Conservation (phyloP, 2,113 vertebrate genomes). For the Uria lomvia region DNA sequence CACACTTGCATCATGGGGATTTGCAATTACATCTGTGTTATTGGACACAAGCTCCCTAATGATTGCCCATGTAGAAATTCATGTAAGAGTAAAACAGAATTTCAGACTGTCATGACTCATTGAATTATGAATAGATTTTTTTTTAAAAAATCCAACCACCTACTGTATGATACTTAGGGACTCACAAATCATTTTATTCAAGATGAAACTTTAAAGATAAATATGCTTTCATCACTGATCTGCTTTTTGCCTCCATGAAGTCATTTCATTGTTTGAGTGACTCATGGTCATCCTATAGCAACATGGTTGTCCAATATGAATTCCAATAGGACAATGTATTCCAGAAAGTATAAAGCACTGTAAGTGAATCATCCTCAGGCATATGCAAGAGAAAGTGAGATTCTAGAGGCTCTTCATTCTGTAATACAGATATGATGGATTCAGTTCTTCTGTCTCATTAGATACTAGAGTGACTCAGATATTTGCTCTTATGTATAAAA, state of each 20-base stretch:
- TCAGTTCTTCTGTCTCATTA: neutral
- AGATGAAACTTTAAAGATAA: neutral
- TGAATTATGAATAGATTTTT: neutral
- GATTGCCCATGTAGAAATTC: neutral
- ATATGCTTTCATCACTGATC: neutral
- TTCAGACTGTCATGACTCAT: neutral
- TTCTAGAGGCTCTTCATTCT: neutral
- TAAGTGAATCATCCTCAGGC: neutral
- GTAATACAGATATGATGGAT: neutral
- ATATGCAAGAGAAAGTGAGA: neutral
- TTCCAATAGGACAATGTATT: neutral
- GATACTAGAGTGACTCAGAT: neutral
- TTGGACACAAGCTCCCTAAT: neutral
- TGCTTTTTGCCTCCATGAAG: neutral
- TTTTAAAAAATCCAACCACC: neutral
- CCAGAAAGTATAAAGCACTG: neutral
- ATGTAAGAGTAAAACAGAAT: neutral
- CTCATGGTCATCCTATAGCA: neutral
- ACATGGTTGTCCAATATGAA: neutral
- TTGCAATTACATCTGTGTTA: neutral
- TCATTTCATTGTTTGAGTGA: neutral
- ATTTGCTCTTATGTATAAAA: neutral
- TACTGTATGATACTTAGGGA: neutral
- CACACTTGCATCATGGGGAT: neutral
- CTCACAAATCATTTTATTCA: neutral